Evolutionary conservation across 2,113 vertebrate species (phyloP).

Genomic region (Apeltes quadracus): DNA sequence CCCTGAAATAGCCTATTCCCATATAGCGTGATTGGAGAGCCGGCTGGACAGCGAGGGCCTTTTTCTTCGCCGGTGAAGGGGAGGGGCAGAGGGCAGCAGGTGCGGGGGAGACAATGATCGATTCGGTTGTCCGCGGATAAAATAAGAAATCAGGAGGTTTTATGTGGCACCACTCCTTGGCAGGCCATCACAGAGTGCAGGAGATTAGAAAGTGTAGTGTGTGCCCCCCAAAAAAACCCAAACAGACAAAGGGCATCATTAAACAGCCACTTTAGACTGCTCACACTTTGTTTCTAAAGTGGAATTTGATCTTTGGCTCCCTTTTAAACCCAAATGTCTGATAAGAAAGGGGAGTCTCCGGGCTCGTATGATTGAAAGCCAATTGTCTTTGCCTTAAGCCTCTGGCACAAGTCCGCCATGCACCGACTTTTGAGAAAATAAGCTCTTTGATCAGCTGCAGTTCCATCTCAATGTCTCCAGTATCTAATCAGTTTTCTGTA

Average conservation of each 20-base stretch:
- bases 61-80: slow-evolving; percentile 30
- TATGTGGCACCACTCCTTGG: slow-evolving; percentile 64
- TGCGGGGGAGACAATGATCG: slow-evolving; percentile 69
- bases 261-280: slow-evolving; percentile 49
- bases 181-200: slow-evolving; percentile 62
- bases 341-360: slow-evolving; percentile 39
- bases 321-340: slow-evolving; percentile 52
- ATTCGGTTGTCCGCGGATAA: slow-evolving; percentile 77
- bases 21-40: slow-evolving; percentile 70
- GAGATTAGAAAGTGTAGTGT: slow-evolving; percentile 76
- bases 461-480: slow-evolving; percentile 1
- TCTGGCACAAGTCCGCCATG: slow-evolving; percentile 24
- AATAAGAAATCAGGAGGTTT: slow-evolving; percentile 77
- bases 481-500: slow-evolving; percentile 10
- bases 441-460: slow-evolving; percentile 31
- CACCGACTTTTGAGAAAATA: slow-evolving; percentile 29
- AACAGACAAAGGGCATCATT: slow-evolving; percentile 75
- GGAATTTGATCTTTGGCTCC: slow-evolving; percentile 67
- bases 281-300: slow-evolving; percentile 66
- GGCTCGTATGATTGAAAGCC: slow-evolving; percentile 55
- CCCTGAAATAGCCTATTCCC: slow-evolving; percentile 68
- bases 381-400: slow-evolving; percentile 48
- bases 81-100: slow-evolving; percentile 55
- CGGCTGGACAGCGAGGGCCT: slow-evolving; percentile 55
- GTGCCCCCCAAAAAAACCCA: slow-evolving; percentile 66